Evolutionary conservation across 2,113 vertebrate genomes (phyloP).

Genomic region (Desmodus rotundus): DNA sequence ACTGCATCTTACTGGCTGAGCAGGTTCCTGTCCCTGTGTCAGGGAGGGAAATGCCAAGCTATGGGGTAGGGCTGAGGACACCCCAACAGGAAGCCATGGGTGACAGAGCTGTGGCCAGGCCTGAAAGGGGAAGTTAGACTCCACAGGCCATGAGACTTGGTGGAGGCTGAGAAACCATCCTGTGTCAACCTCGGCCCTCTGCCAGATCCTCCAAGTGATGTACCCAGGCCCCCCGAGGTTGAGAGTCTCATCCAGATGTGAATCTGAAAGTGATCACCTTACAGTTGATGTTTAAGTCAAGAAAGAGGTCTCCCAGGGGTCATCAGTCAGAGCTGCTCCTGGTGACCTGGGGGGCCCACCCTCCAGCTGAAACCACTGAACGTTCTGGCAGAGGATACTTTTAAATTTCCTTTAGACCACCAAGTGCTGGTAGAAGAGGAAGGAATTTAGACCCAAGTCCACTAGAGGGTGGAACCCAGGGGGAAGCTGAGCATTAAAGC

Average conservation of each 20-base stretch:
- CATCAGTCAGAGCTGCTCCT: rapidly evolving
- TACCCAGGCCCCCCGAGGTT: neutral
- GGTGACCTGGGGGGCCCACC: rapidly evolving
- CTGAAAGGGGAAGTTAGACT: neutral
- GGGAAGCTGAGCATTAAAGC: neutral
- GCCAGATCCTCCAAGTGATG: rapidly evolving
- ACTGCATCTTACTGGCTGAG: neutral
- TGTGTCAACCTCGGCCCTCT: rapidly evolving
- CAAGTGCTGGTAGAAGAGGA: neutral
- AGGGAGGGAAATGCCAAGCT: neutral
- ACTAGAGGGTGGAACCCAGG: neutral
- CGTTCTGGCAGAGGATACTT: neutral
- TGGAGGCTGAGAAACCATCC: neutral
- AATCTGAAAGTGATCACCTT: too few species aligned
- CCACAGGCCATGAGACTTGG: rapidly evolving
- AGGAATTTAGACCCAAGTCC: neutral
- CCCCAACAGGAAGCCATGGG: neutral
- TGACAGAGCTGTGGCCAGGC: neutral
- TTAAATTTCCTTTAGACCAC: neutral
- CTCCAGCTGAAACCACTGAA: neutral
- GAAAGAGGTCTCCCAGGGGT: rapidly evolving
- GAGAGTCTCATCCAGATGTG: neutral
- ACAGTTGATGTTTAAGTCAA: too few species aligned
- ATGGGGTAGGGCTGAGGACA: neutral
- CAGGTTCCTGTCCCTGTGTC: neutral